Conservation (phyloP, 2,797 vertebrate species). For the Natrix natrix region DNA sequence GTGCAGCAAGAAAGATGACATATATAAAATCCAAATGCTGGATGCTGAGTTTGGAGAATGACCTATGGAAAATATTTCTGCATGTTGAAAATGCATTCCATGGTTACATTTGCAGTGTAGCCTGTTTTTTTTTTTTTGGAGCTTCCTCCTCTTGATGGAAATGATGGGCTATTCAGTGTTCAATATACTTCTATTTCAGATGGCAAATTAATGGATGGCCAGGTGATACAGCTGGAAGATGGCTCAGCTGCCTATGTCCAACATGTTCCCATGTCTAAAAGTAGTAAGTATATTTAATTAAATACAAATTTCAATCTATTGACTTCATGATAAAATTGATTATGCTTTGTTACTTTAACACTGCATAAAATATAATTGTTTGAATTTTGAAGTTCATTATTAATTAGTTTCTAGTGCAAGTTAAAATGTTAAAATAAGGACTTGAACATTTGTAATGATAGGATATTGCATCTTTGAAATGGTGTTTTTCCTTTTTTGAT, state of each 20-base stretch:
- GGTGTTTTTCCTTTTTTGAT: slow-evolving; percentile 47
- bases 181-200: slow-evolving; percentile 71
- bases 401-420: slow-evolving; percentile 6
- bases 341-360: background rate
- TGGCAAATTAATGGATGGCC: slow-evolving; percentile 95
- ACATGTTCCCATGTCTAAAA: slow-evolving; percentile 91
- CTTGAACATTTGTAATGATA: background rate
- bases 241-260: slow-evolving; percentile 97
- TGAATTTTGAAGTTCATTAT: background rate
- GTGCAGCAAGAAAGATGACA: background rate
- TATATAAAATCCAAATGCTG: background rate
- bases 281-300: slow-evolving; percentile 76
- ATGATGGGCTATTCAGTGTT: background rate
- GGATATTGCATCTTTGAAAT: slow-evolving; percentile 8
- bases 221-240: slow-evolving; percentile 97
- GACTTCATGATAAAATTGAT: background rate
- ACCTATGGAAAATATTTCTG: background rate
- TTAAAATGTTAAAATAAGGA: slow-evolving; percentile 1
- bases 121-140: background rate
- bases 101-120: background rate
- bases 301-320: slow-evolving; percentile 40
- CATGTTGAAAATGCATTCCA: background rate
- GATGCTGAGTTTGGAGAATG: background rate
- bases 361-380: background rate
- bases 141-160: background rate